Base-by-base conservation (phyloP, 2,888 invertebrate species). In the Acanthococcus lagerstroemiae region DNA sequence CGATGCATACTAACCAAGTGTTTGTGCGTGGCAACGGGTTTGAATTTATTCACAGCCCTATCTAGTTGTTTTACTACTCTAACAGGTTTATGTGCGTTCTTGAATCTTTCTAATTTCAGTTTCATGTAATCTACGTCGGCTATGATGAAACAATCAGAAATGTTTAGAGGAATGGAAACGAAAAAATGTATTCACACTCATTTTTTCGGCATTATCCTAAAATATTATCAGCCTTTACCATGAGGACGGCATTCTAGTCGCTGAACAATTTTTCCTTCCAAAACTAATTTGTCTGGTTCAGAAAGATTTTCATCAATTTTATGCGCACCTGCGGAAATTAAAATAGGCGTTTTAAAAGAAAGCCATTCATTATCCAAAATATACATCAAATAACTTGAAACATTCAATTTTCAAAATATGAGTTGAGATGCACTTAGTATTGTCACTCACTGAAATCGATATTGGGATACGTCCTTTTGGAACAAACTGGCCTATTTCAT, bases 221-320 rank as follows among this genome's bases (percentile, higher is more conserved):
- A 37, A 37, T 52, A 52, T 9, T 1, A n/a, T n/a, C n/a, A n/a
- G 26, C 21, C 25, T 55, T 25, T 30, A 72, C 75, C 75, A 61
- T 76, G 74, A 1, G 82, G 82, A 54, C 90, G 83, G 75, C 95
- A 96, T 78, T 97, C 96, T 30, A 95, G 80, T 75, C 94, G 90
- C 75, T 95, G 95, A n/a, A 93, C 92, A 72, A 96, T 95, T 74
- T 90, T 85, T 0, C 96, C 96, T 78, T 95, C 94, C 84, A 96
- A 86, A 69, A 83, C 85, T 4, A 95, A 79, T 74, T 91, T 91
- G 72, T 92, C 91, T 37, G 83, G 80, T 77, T 90, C 90, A 44
- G 88, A 86, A 50, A 85, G 79, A 54, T 86, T 82, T 45, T 84
- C 77, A 76, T 86, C 85, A 37, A 63, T 65, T 65, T 24, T 65